Evolutionary conservation across 2,113 vertebrate genomes (phyloP), one percentile per base, ranked within the genome.

Genomic region (Acrocephalus arundinaceus): DNA sequence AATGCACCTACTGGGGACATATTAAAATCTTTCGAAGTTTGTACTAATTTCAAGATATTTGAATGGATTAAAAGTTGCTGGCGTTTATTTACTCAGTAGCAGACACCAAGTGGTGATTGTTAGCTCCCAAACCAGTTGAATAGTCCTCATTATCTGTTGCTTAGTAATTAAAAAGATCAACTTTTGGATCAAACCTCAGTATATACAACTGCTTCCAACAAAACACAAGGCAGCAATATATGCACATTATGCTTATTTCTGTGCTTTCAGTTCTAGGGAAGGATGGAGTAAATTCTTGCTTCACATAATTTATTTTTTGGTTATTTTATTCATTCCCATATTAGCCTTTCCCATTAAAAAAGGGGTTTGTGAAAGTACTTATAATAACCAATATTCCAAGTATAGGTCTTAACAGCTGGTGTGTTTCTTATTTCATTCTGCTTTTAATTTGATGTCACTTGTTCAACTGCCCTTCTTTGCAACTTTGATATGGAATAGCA

Each of bases 1-100:
- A 62, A 81, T 72, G 61, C 21, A 51, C 62, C 18, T 68, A 33
- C 65, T 82, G 35, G 31, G 31, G 13, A 85, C 25, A 62, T 76
- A 55, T 10, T 54, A 93, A 76, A 92, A 15, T 33, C 35, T 92
- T 88, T 68, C 72, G 81, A 95, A 82, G 13, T 61, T 51, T 87
- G 75, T 28, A 62, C 19, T 23, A 94, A 72, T 90, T 96, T 95
- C 33, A 93, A 89, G 28, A 72, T 71, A 77, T 90, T 89, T 91
- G 73, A 95, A 92, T 16, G 20, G 45, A 89, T 86, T 51, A 62
- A 41, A 94, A 83, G 30, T 54, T 76, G 33, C 52, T 91, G 84
- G 57, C 20, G 16, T 59, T 63, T 67, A 37, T 80, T 81, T 71
- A 62, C 70, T 84, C 35, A 28, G 31, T 41, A 84, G 55, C 37